These are phyloP conservation scores for Caradrina clavipalpis DNA, from an alignment of 2,888 invertebrate species.

Conservation along the genomic window DNA sequence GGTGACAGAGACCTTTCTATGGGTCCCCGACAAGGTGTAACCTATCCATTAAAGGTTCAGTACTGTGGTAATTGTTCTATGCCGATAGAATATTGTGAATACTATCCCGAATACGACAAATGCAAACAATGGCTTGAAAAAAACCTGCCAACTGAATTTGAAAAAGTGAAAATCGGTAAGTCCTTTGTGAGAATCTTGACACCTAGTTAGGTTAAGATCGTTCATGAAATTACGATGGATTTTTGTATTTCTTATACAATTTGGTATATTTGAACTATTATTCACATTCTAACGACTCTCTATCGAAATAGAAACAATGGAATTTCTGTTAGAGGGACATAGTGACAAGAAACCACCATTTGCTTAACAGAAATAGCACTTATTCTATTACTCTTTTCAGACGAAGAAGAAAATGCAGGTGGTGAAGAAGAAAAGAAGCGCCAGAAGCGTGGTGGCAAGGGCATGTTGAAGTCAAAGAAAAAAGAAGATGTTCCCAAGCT, in stretches of 20 bases:
- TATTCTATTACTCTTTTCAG: conserved; percentile 68
- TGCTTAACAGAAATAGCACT: background rate
- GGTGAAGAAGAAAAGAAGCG: conserved; percentile 98
- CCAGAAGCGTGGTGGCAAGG: conserved; percentile 99
- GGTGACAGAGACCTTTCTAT: conserved; percentile 91
- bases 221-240: background rate
- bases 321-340: background rate
- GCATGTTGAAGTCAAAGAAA: conserved; percentile 98
- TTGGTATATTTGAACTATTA: background rate
- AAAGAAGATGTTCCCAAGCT: conserved; percentile 97
- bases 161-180: conserved; percentile 95
- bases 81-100: conserved; percentile 99
- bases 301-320: background rate
- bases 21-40: conserved; percentile 93
- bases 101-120: conserved; percentile 99
- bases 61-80: conserved; percentile 98
- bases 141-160: conserved; percentile 98
- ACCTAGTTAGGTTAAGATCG: conserved; percentile 61
- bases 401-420: conserved; percentile 93
- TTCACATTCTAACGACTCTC: too few species aligned
- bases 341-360: background rate
- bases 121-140: conserved; percentile 99
- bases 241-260: background rate
- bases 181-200: conserved; percentile 17
- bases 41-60: conserved; percentile 95